Conservation (phyloP, 92 coral and sea anemone genomes). For the Phymanthus crucifer region DNA sequence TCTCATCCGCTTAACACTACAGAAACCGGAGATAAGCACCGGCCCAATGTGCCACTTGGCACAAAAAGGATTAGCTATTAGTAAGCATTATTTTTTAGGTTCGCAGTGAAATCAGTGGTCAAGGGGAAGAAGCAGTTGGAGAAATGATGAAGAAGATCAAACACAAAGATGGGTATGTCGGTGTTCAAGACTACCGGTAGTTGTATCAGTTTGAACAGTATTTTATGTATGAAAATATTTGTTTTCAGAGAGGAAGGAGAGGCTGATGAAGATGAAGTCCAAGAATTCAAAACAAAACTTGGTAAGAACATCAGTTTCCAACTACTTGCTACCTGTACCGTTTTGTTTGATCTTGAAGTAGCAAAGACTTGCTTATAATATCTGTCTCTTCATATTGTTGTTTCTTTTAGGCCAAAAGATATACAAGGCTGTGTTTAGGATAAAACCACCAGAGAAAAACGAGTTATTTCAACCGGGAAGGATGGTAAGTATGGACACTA, state of each 20-base stretch:
- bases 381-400: neutral
- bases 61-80: too few species aligned
- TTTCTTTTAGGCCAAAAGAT: constrained; percentile 79
- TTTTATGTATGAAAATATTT: neutral
- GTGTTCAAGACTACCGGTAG: too few species aligned
- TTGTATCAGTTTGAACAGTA: neutral
- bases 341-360: neutral
- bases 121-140: constrained; percentile 64
- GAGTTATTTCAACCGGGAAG: constrained; percentile 96
- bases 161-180: constrained; percentile 48
- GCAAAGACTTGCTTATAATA: neutral
- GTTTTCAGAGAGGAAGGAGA: constrained; percentile 59
- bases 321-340: too few species aligned
- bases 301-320: constrained; percentile 46
- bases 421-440: constrained; percentile 81
- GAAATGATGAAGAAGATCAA: constrained; percentile 42
- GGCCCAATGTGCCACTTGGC: too few species aligned
- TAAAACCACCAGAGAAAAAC: constrained; percentile 85
- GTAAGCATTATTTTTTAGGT: constrained; percentile 27
- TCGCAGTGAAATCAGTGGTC: constrained; percentile 56
- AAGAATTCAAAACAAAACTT: constrained; percentile 78
- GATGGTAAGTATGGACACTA: constrained; percentile 79
- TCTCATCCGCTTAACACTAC: too few species aligned
- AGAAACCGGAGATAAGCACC: too few species aligned
- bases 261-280: constrained; percentile 76